These are phyloP conservation scores for Neotoma lepida DNA, from an alignment of 2,113 vertebrate species.

Conservation along the genomic window DNA sequence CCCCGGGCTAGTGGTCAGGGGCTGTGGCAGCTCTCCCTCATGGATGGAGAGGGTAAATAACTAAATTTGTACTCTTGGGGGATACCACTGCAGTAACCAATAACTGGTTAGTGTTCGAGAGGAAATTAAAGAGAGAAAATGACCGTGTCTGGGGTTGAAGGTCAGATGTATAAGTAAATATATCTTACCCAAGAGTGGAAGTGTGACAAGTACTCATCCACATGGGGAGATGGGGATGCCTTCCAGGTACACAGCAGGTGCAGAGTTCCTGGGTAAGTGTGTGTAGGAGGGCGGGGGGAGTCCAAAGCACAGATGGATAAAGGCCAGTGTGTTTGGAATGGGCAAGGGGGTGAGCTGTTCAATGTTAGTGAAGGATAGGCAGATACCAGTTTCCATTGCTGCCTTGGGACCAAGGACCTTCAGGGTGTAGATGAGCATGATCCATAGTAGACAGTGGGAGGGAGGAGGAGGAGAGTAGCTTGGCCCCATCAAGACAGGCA, in stretches of 20 bases:
- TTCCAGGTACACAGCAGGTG: background rate
- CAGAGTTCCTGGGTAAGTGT: background rate
- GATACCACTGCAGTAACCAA: background rate
- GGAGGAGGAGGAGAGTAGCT: background rate
- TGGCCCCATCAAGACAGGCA: background rate
- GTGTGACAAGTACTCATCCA: background rate
- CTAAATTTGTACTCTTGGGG: background rate
- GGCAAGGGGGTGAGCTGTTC: background rate
- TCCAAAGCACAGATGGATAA: background rate
- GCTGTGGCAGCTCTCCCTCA: background rate
- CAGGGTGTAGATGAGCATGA: background rate
- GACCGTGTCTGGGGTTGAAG: background rate
- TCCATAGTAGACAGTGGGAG: background rate
- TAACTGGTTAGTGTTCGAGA: background rate
- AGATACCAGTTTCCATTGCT: background rate
- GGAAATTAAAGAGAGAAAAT: background rate
- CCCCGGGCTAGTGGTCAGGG: background rate
- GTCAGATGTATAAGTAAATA: background rate
- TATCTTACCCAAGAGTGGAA: conserved; percentile 2
- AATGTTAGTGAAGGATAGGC: background rate
- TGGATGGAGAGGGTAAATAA: background rate
- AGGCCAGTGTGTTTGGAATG: background rate
- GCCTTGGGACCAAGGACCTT: background rate
- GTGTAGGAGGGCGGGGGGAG: no score
- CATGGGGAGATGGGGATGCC: no score